Evolutionary conservation across 2,888 invertebrate genomes (phyloP).

Genomic region (Eristalinus aeneus): DNA sequence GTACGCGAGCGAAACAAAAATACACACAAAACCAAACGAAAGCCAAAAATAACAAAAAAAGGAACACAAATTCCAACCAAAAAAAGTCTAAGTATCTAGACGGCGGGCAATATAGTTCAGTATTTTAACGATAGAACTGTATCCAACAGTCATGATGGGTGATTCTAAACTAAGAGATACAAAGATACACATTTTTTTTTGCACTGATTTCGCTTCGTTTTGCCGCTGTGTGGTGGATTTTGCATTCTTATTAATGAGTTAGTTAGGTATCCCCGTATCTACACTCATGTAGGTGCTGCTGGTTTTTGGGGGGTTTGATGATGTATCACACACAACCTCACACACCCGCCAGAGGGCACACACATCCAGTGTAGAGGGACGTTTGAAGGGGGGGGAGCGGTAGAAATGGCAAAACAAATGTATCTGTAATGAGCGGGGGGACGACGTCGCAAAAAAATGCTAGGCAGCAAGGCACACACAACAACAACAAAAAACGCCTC

Average conservation of each 20-base stretch:
- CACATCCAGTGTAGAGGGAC: neutral
- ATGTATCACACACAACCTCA: slow-evolving; percentile 1
- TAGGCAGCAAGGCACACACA: neutral
- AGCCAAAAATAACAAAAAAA: slow-evolving; percentile 12
- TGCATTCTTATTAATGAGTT: slow-evolving; percentile 67
- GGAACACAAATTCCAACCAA: slow-evolving; percentile 25
- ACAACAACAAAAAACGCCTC: slow-evolving; percentile 12
- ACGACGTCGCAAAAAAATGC: slow-evolving; percentile 2
- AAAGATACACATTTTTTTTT: slow-evolving; percentile 64
- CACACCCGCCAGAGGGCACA: slow-evolving; percentile 39
- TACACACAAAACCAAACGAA: neutral
- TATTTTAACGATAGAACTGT: slow-evolving; percentile 61
- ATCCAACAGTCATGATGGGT: slow-evolving; percentile 70
- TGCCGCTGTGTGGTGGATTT: slow-evolving; percentile 7
- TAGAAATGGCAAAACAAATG: slow-evolving; percentile 29
- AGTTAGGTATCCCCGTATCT: slow-evolving; percentile 41
- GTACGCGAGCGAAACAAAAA: slow-evolving; percentile 22
- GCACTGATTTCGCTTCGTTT: slow-evolving; percentile 22
- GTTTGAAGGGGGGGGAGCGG: too few relatives aligned
- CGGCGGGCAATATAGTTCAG: slow-evolving; percentile 37
- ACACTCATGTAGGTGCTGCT: slow-evolving; percentile 8
- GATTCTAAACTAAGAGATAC: slow-evolving; percentile 71
- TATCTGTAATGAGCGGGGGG: slow-evolving; percentile 58
- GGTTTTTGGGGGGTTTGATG: neutral
- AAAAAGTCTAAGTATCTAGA: slow-evolving; percentile 35